Conservation (phyloP, 2,888 invertebrate species). For the Barypeithes pellucidus region DNA sequence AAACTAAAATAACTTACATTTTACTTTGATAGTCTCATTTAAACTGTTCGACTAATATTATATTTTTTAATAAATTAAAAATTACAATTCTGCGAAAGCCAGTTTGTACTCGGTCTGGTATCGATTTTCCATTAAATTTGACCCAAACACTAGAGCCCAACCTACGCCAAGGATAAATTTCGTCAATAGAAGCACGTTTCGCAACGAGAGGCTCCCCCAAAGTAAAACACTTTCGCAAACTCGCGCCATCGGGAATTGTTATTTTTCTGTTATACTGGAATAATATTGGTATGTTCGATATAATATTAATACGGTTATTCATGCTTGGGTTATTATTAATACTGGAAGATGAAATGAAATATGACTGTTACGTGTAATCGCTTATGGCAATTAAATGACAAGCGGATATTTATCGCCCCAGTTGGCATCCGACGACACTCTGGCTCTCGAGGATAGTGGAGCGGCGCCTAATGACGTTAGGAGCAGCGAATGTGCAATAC, state of each 20-base stretch:
- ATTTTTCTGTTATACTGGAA: constrained; percentile 2
- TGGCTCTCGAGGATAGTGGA: not conserved
- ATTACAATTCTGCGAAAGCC: constrained; percentile 6
- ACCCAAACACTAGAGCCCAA: constrained; percentile 61
- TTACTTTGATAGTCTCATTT: too few relatives aligned
- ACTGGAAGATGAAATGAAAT: too few relatives aligned
- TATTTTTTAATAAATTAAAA: not conserved
- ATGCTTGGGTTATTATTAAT: too few relatives aligned
- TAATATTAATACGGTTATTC: too few relatives aligned
- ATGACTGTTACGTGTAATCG: too few relatives aligned
- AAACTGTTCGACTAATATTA: not conserved
- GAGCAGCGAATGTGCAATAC: too few relatives aligned
- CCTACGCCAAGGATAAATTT: constrained; percentile 58
- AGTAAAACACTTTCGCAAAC: constrained; percentile 21
- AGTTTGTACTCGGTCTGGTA: constrained; percentile 44
- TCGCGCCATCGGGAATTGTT: not conserved
- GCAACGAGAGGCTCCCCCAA: constrained; percentile 14
- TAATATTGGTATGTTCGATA: not conserved
- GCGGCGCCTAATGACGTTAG: too few relatives aligned
- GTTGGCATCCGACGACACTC: too few relatives aligned
- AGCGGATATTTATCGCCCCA: too few relatives aligned
- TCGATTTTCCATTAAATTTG: constrained; percentile 63
- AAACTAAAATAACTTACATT: too few relatives aligned
- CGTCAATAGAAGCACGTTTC: constrained; percentile 33
- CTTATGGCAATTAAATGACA: too few relatives aligned